These are phyloP conservation scores for Phyllostomus discolor DNA, from an alignment of 2,113 vertebrate species.

Conservation along the genomic window DNA sequence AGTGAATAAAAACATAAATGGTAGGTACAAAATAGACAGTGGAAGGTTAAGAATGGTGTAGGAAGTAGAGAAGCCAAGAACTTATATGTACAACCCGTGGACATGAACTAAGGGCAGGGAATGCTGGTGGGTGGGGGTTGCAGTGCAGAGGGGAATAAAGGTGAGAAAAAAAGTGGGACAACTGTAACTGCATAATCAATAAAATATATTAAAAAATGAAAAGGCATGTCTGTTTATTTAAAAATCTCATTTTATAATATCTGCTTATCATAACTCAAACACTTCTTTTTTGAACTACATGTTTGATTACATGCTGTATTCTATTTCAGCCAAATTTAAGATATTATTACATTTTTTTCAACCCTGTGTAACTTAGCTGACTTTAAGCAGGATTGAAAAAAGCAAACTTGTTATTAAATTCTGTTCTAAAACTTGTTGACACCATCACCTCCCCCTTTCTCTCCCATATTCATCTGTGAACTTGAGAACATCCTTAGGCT, in stretches of 20 bases:
- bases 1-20: too few species aligned
- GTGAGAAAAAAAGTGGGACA: too few species aligned
- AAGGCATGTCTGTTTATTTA: background rate
- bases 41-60: too few species aligned
- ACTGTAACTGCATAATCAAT: too few species aligned
- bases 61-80: too few species aligned
- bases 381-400: background rate
- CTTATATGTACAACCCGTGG: too few species aligned
- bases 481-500: constrained; percentile 46
- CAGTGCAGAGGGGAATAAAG: too few species aligned
- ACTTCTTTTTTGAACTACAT: constrained; percentile 18
- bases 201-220: too few species aligned
- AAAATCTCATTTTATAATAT: constrained; percentile 7
- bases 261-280: constrained; percentile 32
- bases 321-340: constrained; percentile 33
- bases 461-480: constrained; percentile 43
- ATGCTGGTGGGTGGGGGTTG: too few species aligned
- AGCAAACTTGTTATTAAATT: constrained; percentile 40
- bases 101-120: too few species aligned
- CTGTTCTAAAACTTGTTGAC: constrained; percentile 40
- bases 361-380: background rate
- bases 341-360: constrained; percentile 16
- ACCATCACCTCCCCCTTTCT: background rate
- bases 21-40: too few species aligned
- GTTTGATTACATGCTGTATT: constrained; percentile 14